These are phyloP conservation scores for Anguilla japonica DNA, from an alignment of 2,113 vertebrate genomes.

Conservation along the genomic window DNA sequence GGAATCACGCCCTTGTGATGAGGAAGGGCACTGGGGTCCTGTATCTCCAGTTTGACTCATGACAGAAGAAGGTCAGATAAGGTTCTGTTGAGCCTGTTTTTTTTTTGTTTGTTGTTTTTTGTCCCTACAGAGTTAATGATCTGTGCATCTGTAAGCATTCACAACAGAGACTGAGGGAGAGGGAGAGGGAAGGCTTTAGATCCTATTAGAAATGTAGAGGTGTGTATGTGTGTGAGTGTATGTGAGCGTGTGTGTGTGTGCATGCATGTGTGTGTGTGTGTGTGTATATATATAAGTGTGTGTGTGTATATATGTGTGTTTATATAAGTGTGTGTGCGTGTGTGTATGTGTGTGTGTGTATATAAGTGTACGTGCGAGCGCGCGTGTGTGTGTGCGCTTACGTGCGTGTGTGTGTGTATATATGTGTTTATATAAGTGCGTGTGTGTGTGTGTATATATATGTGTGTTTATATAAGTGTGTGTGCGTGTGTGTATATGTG, in stretches of 20 bases:
- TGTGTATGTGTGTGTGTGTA: no score
- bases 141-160: background rate
- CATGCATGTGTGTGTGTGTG: background rate
- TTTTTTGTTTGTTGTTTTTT: no score
- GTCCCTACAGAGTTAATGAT: no score
- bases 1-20: no score
- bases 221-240: background rate
- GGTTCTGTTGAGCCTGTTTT: no score
- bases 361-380: background rate
- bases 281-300: background rate
- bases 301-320: background rate
- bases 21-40: no score
- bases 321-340: no score
- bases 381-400: background rate
- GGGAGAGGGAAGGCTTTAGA: background rate
- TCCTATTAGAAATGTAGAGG: no score
- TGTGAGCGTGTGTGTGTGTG: conserved; percentile 14
- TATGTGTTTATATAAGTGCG: background rate
- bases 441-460: background rate
- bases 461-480: background rate
- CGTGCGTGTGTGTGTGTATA: background rate
- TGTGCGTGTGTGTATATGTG: background rate
- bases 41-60: no score
- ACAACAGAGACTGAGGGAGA: background rate
- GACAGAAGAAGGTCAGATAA: no score